Evolutionary conservation across 2,797 vertebrate genomes (phyloP), one percentile per base, ranked within the genome.

Genomic region (Poecilia wingei): DNA sequence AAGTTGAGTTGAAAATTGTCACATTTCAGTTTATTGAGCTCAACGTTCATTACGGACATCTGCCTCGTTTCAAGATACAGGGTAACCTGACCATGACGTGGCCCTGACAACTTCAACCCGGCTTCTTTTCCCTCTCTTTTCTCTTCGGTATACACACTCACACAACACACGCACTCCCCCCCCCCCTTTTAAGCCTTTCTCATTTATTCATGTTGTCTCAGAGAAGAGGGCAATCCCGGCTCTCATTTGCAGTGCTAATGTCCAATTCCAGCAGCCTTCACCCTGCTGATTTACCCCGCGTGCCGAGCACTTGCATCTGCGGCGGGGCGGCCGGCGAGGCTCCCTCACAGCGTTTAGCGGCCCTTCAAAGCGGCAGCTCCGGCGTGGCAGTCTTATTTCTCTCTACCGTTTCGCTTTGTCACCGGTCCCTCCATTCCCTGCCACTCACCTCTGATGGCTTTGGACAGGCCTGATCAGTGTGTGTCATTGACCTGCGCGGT

Each of bases 391-490:
- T 96, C 97, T 97, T 98, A 98, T 98, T 98, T 97, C 97, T 97
- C 89, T 86, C 96, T 94, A 93, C 96, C 97, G 97, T 97, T 98
- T 97, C 96, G 97, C 96, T 98, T 98, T 98, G 98, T 98, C 97
- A 98, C 97, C 95, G 95, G 96, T 95, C 89, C 95, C 97, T 97
- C 96, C 96, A 97, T 97, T 99, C 96, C 95, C 97, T 97, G 98
- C 97, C 98, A 98, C 96, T 98, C 97, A 97, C 96, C 97, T 97
- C 97, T 98, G 98, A 99, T 98, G 96, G 96, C 96, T 97, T 98
- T 97, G 96, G 98, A 99, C 97, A 98, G 97, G 96, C 96, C 96
- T 98, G 97, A 98, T 99, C 98, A 98, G 97, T 98, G 98, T 97
- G 98, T 98, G 97, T 98, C 97, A 98, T 96, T 98, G 97, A 98